Conservation (phyloP, 2,888 invertebrate species). For the Orthosia cruda region DNA sequence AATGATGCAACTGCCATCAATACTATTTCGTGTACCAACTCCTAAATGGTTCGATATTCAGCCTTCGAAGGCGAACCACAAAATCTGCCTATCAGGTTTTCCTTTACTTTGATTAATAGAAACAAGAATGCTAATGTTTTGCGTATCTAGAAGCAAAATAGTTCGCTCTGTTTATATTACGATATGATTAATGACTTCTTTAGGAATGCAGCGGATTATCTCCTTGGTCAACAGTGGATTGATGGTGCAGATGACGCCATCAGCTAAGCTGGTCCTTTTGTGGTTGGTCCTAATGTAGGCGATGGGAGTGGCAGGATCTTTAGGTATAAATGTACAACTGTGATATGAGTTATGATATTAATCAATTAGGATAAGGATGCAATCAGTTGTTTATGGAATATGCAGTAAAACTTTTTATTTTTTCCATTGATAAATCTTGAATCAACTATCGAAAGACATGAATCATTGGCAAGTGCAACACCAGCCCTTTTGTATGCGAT, state of each 20-base stretch:
- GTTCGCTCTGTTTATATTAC: conserved; percentile 69
- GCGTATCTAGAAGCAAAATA: conserved; percentile 71
- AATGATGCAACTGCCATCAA: conserved; percentile 43
- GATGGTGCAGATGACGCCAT: conserved; percentile 58
- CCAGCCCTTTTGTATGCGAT: not conserved
- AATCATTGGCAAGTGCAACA: not conserved
- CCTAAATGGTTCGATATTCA: conserved; percentile 51
- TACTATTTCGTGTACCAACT: conserved; percentile 30
- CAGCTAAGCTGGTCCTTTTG: conserved; percentile 47
- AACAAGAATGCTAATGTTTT: conserved; percentile 76
- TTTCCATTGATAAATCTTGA: not conserved
- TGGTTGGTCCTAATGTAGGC: conserved; percentile 37
- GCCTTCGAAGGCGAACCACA: conserved; percentile 68
- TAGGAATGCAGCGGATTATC: conserved; percentile 61
- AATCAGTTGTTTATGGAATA: not conserved
- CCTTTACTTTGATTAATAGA: conserved; percentile 72
- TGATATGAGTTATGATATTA: conserved; percentile 24
- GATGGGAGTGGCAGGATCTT: conserved; percentile 53
- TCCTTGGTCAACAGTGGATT: conserved; percentile 56
- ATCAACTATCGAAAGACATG: not conserved
- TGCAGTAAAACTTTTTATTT: not conserved
- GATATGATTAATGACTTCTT: conserved; percentile 66
- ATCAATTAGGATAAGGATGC: conserved; percentile 31
- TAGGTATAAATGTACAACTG: conserved; percentile 26
- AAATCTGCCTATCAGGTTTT: conserved; percentile 63